Evolutionary conservation across 2,888 invertebrate genomes (phyloP).

Genomic region (Heliconius sara): DNA sequence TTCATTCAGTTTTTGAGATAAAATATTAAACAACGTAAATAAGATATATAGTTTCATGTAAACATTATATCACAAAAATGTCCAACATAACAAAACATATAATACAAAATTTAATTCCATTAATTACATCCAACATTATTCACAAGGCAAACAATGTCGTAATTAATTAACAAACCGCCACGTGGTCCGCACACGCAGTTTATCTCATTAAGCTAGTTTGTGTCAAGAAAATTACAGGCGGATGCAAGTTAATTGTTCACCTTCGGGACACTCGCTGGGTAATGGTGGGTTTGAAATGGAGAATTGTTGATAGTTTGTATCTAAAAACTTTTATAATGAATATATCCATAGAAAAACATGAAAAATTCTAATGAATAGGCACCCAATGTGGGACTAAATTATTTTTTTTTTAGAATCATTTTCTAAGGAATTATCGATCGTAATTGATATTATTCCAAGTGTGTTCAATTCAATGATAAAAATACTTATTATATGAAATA

Average conservation of each 20-base stretch:
- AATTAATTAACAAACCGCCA: constrained; percentile 47
- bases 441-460: no score
- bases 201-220: constrained; percentile 49
- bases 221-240: constrained; percentile 60
- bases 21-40: background rate
- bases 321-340: background rate
- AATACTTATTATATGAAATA: no score
- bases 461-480: no score
- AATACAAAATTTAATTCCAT: constrained; percentile 25
- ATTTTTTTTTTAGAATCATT: no score
- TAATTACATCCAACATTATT: constrained; percentile 36
- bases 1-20: background rate
- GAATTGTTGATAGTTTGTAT: constrained; percentile 10
- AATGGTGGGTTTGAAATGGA: constrained; percentile 33
- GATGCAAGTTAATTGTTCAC: constrained; percentile 58
- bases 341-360: no score
- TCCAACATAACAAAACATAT: background rate
- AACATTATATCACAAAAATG: background rate
- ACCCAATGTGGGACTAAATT: background rate
- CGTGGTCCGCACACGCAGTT: constrained; percentile 46
- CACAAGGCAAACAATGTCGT: constrained; percentile 45
- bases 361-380: background rate
- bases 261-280: constrained; percentile 43
- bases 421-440: no score
- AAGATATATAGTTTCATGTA: background rate